Conservation (phyloP, 2,113 vertebrate genomes). For the Ameiurus melas region DNA sequence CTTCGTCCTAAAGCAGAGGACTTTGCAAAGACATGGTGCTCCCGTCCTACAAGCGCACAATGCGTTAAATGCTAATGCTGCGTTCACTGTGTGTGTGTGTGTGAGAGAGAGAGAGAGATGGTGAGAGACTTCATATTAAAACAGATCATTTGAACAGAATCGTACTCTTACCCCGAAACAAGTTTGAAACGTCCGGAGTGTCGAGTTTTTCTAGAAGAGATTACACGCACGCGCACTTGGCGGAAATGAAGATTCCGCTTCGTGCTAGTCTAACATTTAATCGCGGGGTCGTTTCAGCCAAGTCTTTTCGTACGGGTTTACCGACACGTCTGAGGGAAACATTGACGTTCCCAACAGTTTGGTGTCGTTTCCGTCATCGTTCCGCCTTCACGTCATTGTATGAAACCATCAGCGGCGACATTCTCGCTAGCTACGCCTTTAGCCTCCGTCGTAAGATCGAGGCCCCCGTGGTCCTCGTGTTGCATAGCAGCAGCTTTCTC, state of each 20-base stretch:
- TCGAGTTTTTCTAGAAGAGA: neutral
- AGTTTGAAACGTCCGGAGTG: neutral
- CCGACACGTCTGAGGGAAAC: neutral
- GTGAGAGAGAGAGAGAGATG: neutral
- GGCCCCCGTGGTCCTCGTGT: neutral
- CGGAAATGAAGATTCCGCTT: neutral
- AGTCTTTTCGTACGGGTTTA: neutral
- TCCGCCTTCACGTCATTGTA: neutral
- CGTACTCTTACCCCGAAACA: neutral
- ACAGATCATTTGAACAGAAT: neutral
- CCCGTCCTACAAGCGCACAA: constrained; percentile 54
- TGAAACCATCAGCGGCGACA: too few species aligned
- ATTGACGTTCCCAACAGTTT: neutral
- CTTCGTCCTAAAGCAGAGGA: constrained; percentile 73
- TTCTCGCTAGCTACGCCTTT: neutral
- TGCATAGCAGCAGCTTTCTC: neutral
- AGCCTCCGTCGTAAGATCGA: neutral
- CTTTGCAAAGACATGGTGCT: constrained; percentile 74
- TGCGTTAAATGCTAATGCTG: constrained; percentile 23
- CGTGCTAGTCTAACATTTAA: neutral
- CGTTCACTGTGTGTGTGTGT: neutral
- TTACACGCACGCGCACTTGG: neutral
- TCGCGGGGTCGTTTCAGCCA: neutral
- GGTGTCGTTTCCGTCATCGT: neutral
- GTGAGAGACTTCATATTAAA: neutral